Evolutionary conservation across 2,113 vertebrate genomes (phyloP), one percentile per base, ranked within the genome.

Genomic region (Grantiella picta): DNA sequence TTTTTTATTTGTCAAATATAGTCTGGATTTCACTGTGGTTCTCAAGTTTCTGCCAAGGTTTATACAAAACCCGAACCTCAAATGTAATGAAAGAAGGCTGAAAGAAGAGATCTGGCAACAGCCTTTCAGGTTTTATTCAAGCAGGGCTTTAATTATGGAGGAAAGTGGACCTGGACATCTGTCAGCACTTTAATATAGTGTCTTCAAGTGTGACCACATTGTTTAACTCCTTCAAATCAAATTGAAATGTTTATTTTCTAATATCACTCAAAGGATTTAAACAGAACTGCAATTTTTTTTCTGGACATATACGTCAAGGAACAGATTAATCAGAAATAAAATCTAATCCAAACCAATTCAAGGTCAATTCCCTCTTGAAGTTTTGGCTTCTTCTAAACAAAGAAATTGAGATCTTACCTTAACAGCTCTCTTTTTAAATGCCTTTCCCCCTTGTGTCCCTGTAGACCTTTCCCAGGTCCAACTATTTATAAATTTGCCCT

Each of bases 51-150:
- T 97, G 95, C 94, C 96, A 96, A 97, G 95, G 42, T 96, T 95
- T 97, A 94, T 85, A 97, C 91, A 97, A 96, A 96, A 96, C 84
- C 65, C 64, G 90, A 93, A 97, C 80, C 86, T 94, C 72, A 86
- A 82, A 91, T 27, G 53, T 97, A 98, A 98, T 98, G 98, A 99
- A 97, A 95, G 97, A 97, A 98, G 96, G 96, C 88, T 98, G 98
- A 98, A 98, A 99, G 98, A 98, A 98, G 98, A 97, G 98, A 97
- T 97, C 97, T 98, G 98, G 97, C 97, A 94, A 92, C 94, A 85
- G 70, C 93, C 86, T 95, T 96, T 96, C 96, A 97, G 96, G 70
- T 98, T 97, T 95, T 94, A 76, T 92, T 95, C 92, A 95, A 96
- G 64, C 85, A 96, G 86, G 70, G 56, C 76, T 91, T 96, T 97